Conservation (phyloP, 2,888 invertebrate species). For the Metopia argyrocephala region DNA sequence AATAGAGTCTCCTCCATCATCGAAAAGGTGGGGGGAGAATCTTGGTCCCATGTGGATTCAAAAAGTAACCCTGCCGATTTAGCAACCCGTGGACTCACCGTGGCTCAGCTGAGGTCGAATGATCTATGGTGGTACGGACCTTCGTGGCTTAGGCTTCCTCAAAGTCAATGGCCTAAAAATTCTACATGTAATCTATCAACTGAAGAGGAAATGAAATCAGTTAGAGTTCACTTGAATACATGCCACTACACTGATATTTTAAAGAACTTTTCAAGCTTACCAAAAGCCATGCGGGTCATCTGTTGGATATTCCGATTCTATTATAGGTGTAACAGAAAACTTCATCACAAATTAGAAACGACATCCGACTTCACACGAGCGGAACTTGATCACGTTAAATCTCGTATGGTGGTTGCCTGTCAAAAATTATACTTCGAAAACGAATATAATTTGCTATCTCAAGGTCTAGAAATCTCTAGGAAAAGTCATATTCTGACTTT, state of each 20-base stretch:
- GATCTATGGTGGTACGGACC: too few species aligned
- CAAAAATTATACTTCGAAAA: too few species aligned
- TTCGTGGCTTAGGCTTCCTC: too few species aligned
- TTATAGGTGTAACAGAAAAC: not conserved
- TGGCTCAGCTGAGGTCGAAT: too few species aligned
- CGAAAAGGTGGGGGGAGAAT: not conserved
- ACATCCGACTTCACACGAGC: not conserved
- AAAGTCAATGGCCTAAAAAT: not conserved
- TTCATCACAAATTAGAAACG: too few species aligned
- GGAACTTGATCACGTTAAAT: not conserved
- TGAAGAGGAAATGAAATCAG: not conserved
- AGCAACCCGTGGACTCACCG: too few species aligned
- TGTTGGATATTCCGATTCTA: constrained; percentile 11
- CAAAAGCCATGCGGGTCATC: not conserved
- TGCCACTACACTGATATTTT: not conserved
- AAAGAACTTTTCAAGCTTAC: too few species aligned
- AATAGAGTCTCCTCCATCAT: constrained; percentile 9
- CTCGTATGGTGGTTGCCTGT: constrained; percentile 5
- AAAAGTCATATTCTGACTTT: constrained; percentile 22
- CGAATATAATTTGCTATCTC: too few species aligned
- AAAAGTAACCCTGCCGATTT: not conserved
- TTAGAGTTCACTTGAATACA: not conserved
- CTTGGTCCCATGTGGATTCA: not conserved
- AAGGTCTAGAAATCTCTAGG: not conserved
- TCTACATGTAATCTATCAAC: not conserved